A percentile compares a stretch with the other conserved stretches of the same genome.
Evolutionary conservation across 2,888 invertebrate genomes (phyloP).

Genomic region (Amphipyra tragopoginis): DNA sequence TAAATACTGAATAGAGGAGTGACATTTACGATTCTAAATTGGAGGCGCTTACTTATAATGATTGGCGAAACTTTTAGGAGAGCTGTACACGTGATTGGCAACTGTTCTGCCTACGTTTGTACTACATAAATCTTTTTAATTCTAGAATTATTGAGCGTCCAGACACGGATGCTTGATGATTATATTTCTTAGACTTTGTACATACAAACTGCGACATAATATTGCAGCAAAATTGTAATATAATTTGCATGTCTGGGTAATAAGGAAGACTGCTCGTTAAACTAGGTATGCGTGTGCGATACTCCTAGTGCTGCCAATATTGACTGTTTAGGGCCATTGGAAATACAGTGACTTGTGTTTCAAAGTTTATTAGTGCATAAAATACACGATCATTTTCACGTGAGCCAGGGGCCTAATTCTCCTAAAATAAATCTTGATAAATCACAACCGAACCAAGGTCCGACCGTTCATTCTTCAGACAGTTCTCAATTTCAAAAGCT

Average conservation of each 20-base stretch:
- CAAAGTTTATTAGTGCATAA: not conserved
- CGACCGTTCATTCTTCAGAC: too few relatives aligned
- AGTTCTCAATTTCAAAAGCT: too few relatives aligned
- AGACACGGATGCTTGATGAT: conserved; percentile 9
- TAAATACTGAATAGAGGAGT: conserved; percentile 19
- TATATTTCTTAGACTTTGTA: conserved; percentile 12
- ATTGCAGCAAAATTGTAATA: conserved; percentile 19
- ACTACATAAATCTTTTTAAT: conserved; percentile 10
- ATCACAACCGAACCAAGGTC: too few relatives aligned
- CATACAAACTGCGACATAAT: conserved; percentile 31
- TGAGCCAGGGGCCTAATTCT: too few relatives aligned
- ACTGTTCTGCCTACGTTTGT: conserved; percentile 7
- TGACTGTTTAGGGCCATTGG: conserved; percentile 9
- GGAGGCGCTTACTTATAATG: conserved; percentile 17
- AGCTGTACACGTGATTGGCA: conserved; percentile 33
- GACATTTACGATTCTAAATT: conserved; percentile 36
- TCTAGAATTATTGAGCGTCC: conserved; percentile 26
- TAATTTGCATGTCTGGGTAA: conserved; percentile 34
- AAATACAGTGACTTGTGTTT: not conserved
- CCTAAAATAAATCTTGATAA: too few relatives aligned
- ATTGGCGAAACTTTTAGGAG: conserved; percentile 25
- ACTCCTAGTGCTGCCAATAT: conserved; percentile 27
- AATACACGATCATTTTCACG: not conserved
- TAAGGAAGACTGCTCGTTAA: conserved; percentile 29
- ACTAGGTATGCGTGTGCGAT: conserved; percentile 10